Base-by-base conservation (phyloP, 2,888 invertebrate genomes). In the Eupithecia subumbrata region DNA sequence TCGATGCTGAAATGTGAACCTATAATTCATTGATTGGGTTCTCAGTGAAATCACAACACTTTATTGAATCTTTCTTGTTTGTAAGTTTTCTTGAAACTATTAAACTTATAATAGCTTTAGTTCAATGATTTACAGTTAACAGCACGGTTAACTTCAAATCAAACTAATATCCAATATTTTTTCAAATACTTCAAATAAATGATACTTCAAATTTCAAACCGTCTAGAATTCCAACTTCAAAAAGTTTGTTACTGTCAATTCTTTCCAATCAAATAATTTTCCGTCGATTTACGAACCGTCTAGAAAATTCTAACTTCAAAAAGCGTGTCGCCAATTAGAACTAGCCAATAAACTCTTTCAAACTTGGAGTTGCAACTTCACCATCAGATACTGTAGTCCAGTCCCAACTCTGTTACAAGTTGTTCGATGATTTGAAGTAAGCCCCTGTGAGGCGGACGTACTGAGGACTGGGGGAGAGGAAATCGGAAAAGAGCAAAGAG, bases 341-440 rank as follows among this genome's bases (percentile, higher is more conserved):
- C 71, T 69, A 25, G 69, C 72, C 71, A 69, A 75, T 73, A 75
- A 79, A 79, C 79, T 79, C 75, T 75, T 75, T 75, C 69, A 68
- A 76, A 74, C 70, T 78, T 22, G 40, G 56, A 79, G 72, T 78
- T 40, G 66, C 16, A 81, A 81, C 79, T 81, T 76, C 68, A 16
- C 74, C 77, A 79, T 80, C 78, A 76, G 80, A 78, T 80, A 80
- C 77, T 76, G 71, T 40, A 74, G 72, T 56, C 72, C 74, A 71
- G 69, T 71, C 11, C 48, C 43, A 76, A 76, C 73, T 76, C 52
- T 18, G 69, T 48, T 74, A 70, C 72, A 74, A 77, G 76, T 77
- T 77, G 40, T 37, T 34, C 74, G 67, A 72, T 77, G 72, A 74
- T 77, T 77, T 48, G 72, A 64, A 56, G 72, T 74, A 74, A 74